Evolutionary conservation across 2,797 vertebrate genomes (phyloP).

Genomic region (Gymnodraco acuticeps): DNA sequence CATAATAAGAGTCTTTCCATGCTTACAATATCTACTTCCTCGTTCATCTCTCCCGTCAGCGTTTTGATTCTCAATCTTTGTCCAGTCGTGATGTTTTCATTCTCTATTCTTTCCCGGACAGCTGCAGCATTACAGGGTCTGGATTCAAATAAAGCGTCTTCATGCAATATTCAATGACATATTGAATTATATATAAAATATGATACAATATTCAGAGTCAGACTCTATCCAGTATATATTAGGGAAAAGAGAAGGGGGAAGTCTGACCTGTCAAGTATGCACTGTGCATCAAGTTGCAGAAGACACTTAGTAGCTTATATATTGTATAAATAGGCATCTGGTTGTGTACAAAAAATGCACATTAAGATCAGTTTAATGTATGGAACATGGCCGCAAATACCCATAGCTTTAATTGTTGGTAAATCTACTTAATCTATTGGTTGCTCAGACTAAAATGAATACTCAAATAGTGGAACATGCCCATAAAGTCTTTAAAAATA

Average conservation of each 20-base stretch:
- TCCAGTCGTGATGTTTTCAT: slow-evolving; percentile 32
- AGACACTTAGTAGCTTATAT: neutral
- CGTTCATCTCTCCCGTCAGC: neutral
- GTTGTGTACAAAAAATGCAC: no score
- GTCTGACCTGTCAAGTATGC: slow-evolving; percentile 18
- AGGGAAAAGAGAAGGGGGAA: slow-evolving; percentile 36
- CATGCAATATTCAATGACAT: slow-evolving; percentile 56
- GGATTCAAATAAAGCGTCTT: slow-evolving; percentile 54
- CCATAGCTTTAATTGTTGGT: no score
- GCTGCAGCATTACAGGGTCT: slow-evolving; percentile 11
- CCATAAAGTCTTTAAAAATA: neutral
- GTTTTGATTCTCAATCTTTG: slow-evolving; percentile 4
- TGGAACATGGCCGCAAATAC: no score
- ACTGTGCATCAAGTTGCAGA: slow-evolving; percentile 2
- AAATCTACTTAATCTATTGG: no score
- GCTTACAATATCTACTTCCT: neutral
- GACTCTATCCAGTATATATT: slow-evolving; percentile 35
- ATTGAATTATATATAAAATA: slow-evolving; percentile 52
- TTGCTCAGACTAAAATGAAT: neutral
- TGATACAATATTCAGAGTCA: slow-evolving; percentile 56
- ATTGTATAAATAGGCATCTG: neutral
- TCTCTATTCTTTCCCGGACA: slow-evolving; percentile 10
- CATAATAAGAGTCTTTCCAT: neutral
- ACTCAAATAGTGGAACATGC: neutral
- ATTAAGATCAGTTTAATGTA: no score